These are phyloP conservation scores for Psilanteris sp. DNA, from an alignment of 1,140 invertebrate species.

Conservation along the genomic window DNA sequence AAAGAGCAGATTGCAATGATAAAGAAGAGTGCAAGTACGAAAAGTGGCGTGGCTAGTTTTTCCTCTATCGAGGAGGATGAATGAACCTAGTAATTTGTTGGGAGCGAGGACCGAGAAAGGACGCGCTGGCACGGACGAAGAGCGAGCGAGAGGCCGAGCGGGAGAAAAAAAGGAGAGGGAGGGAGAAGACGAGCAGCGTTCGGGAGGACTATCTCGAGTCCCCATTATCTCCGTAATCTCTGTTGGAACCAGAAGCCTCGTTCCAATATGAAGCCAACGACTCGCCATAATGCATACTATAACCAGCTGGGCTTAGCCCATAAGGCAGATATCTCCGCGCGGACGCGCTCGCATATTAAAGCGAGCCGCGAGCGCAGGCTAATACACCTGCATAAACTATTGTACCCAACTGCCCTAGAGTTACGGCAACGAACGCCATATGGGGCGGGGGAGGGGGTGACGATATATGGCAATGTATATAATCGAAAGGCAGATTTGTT, in stretches of 20 bases:
- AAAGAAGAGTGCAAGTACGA: conserved; percentile 35
- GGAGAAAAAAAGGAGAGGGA: neutral
- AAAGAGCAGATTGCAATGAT: conserved; percentile 20
- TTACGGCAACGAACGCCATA: conserved; percentile 27
- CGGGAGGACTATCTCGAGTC: conserved; percentile 64
- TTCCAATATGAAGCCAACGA: conserved; percentile 69
- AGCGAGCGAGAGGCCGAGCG: neutral
- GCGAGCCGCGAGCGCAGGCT: conserved; percentile 47
- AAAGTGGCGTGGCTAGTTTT: conserved; percentile 76
- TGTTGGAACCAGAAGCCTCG: conserved; percentile 70
- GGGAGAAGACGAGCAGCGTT: conserved; percentile 9
- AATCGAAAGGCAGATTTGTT: too few species aligned
- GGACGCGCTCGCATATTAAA: conserved; percentile 53
- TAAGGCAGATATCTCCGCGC: conserved; percentile 65
- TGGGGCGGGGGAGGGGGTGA: too few species aligned
- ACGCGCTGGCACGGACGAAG: too few species aligned
- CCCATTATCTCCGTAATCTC: conserved; percentile 77
- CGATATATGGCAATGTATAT: too few species aligned
- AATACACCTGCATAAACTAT: conserved; percentile 62
- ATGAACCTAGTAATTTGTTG: conserved; percentile 80
- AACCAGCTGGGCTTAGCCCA: conserved; percentile 67
- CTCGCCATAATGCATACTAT: conserved; percentile 68
- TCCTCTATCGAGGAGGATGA: conserved; percentile 77
- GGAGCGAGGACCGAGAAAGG: conserved; percentile 71
- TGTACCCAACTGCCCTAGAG: conserved; percentile 58